Conservation (phyloP, 2,113 vertebrate species). For the Alouatta palliata region DNA sequence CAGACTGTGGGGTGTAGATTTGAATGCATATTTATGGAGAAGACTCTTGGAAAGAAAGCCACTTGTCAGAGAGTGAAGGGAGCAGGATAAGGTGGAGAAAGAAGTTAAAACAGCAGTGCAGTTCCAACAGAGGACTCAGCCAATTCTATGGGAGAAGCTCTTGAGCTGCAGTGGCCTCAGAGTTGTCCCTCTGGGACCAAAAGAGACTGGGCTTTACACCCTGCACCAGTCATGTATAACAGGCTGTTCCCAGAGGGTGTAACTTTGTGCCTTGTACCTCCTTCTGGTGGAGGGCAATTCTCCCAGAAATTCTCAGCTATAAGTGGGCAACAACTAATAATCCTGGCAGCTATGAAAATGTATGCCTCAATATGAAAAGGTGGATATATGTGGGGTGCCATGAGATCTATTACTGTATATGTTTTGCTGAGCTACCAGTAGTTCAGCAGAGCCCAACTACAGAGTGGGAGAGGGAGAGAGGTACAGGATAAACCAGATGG, state of each 20-base stretch:
- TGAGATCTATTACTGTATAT: neutral
- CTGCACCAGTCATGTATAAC: neutral
- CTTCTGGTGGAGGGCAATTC: neutral
- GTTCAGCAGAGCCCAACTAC: neutral
- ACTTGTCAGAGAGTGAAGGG: neutral
- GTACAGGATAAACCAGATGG: neutral
- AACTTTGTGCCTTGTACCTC: neutral
- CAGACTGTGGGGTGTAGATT: neutral
- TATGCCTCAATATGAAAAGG: neutral
- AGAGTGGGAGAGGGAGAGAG: neutral
- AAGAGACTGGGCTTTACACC: neutral
- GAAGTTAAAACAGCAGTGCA: neutral
- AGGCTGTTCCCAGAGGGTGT: neutral
- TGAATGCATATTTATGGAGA: slow-evolving; percentile 5
- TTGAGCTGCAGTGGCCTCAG: neutral
- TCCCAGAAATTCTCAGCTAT: neutral
- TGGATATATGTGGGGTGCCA: neutral
- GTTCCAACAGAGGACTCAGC: neutral
- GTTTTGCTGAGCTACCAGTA: neutral
- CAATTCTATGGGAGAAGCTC: neutral
- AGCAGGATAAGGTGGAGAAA: neutral
- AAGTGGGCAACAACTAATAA: neutral
- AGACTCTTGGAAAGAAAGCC: neutral
- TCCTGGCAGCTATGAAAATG: neutral
- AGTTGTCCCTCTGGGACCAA: neutral